These are phyloP conservation scores for Hemiscyllium ocellatum DNA, from an alignment of 2,113 vertebrate genomes.

Conservation along the genomic window DNA sequence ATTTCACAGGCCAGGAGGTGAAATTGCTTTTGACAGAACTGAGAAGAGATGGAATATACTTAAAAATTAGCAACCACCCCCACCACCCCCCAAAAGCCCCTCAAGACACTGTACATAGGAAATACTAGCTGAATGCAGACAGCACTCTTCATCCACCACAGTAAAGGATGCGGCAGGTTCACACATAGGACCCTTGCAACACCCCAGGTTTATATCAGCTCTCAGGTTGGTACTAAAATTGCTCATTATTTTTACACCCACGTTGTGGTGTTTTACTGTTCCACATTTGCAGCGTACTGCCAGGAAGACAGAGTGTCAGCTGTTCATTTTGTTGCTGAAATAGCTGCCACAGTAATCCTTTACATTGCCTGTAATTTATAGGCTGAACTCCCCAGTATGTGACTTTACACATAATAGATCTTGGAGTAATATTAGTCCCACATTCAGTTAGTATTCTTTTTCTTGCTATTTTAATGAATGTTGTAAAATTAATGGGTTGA, in stretches of 20 bases:
- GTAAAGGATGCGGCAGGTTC: not conserved
- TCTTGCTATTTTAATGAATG: not conserved
- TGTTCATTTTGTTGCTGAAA: not conserved
- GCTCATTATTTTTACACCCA: not conserved
- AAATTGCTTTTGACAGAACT: not conserved
- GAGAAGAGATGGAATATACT: not conserved
- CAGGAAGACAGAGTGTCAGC: not conserved
- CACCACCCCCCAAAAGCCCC: not conserved
- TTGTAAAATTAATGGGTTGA: not conserved
- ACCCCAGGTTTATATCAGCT: not conserved
- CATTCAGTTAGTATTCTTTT: not conserved
- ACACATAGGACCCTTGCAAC: not conserved
- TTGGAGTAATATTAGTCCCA: not conserved
- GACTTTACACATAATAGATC: not conserved
- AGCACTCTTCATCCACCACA: not conserved
- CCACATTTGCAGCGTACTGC: not conserved
- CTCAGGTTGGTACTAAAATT: not conserved
- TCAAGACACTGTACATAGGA: not conserved
- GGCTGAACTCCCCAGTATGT: not conserved
- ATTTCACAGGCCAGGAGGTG: not conserved
- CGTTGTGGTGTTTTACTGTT: not conserved
- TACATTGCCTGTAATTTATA: not conserved
- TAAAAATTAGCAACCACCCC: not conserved
- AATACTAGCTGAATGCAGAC: not conserved
- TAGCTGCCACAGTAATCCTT: not conserved